These are phyloP conservation scores for Cliona cf. orientalis DNA, from an alignment of 37 sponge, comb jelly and placozoan species.

Conservation along the genomic window DNA sequence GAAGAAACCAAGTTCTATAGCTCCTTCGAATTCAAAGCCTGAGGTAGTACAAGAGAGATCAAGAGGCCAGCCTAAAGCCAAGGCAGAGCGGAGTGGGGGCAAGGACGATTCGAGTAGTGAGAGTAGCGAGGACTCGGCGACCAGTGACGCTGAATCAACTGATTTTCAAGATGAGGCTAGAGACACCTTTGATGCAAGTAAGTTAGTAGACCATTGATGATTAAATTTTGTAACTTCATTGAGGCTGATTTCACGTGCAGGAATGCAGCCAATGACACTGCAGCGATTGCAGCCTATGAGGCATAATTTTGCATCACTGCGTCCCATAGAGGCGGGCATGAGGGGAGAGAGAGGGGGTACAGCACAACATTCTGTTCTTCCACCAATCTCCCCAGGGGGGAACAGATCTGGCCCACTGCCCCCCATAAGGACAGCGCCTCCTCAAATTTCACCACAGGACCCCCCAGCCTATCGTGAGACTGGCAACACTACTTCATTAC, in stretches of 20 bases:
- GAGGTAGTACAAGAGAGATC: too few relatives aligned
- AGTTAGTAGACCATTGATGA: not conserved
- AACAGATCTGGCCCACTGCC: not conserved
- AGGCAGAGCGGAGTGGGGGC: not conserved
- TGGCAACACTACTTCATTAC: not conserved
- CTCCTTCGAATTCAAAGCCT: not conserved
- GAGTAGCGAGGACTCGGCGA: not conserved
- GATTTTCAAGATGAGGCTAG: slow-evolving; percentile 24
- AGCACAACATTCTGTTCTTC: not conserved
- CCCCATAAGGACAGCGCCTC: not conserved
- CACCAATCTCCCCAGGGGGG: not conserved
- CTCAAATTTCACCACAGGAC: not conserved
- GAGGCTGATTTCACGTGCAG: slow-evolving; percentile 3
- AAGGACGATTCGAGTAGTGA: not conserved
- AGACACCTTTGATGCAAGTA: slow-evolving; percentile 48
- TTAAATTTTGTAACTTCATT: not conserved
- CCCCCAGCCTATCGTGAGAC: slow-evolving; percentile 5
- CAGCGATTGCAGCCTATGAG: not conserved
- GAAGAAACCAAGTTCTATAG: not conserved
- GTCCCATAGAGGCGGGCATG: not conserved
- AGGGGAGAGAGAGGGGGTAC: not conserved
- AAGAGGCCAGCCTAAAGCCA: not conserved
- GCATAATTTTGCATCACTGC: not conserved
- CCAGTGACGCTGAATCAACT: slow-evolving; percentile 6
- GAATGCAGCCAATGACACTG: not conserved